Conservation (phyloP, 2,888 invertebrate species). For the Pristionchus exspectatus region DNA sequence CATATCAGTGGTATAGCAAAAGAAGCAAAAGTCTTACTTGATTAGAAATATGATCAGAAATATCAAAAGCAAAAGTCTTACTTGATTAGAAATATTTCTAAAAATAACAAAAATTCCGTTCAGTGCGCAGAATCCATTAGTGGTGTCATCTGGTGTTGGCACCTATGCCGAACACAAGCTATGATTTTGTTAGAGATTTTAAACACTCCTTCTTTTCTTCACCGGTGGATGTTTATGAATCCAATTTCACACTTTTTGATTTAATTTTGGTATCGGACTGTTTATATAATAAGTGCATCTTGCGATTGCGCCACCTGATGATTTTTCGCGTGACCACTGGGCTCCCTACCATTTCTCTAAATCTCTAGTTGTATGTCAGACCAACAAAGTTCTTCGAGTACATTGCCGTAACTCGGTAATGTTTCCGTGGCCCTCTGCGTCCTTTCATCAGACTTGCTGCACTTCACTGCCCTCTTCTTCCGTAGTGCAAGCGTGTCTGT, state of each 20-base stretch:
- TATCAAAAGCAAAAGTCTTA: no score
- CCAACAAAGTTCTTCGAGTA: background rate
- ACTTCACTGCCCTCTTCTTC: slow-evolving; percentile 4
- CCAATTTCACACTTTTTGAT: background rate
- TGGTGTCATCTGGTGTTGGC: no score
- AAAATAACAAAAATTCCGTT: background rate
- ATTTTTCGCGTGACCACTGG: background rate
- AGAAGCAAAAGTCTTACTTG: no score
- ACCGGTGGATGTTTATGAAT: background rate
- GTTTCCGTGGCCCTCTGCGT: background rate
- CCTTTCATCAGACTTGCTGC: slow-evolving; percentile 24
- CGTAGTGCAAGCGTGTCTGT: background rate
- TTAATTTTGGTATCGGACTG: background rate
- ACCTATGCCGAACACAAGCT: no score
- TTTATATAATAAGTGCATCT: background rate
- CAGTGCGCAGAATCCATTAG: no score
- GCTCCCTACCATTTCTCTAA: background rate
- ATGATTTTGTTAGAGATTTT: background rate
- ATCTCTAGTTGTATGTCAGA: background rate
- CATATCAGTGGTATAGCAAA: no score
- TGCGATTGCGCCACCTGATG: background rate
- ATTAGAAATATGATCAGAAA: background rate
- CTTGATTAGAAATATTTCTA: background rate
- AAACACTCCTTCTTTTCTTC: background rate
- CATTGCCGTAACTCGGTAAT: background rate